Evolutionary conservation across 2,888 invertebrate species (phyloP), one percentile per base, ranked within the genome.

Genomic region (Ophraella communa): DNA sequence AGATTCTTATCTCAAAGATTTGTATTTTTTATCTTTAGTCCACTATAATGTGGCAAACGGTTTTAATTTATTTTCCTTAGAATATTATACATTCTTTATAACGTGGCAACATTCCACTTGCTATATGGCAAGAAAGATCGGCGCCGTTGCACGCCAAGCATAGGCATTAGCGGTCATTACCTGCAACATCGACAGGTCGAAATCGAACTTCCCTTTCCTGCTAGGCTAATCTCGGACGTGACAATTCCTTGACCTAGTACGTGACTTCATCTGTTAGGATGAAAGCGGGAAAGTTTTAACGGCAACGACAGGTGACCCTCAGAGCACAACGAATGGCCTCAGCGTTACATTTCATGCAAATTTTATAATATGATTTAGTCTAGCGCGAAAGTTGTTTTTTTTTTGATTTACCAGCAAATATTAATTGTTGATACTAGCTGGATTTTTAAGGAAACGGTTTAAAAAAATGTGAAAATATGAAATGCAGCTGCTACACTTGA

Each of bases 161-260:
- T 5, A 24, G 14, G 47, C 47, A 14, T 20, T 23, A 20, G 14
- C 11, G 24, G 4, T 23, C 10, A 24, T 21, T 23, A 33, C 33
- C 14, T 11, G 8, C 27, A 2, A 27, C 49, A 51, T 51, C 14
- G 27, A 14, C 49, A 47, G 2, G 24, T 45, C 42, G 47, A 52
- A 57, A 18, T 65, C 30, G 51, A 62, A 69, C 62, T 69, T 69
- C 69, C 67, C 64, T 68, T 65, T 70, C 65, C 69, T 69, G 65
- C 67, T 62, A 62, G 58, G 55, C 69, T 65, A 62, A 62, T 68
- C 67, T 68, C 66, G 66, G 58, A 63, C 70, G 65, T 69, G 68
- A 65, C 58, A 52, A 58, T 60, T 49, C 62, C 62, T 60, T 74
- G 75, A 67, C 75, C 74, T 75, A 72, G 68, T 72, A 72, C 74